Evolutionary conservation across 2,797 vertebrate genomes (phyloP).

Genomic region (Hyperoplus lanceolatus): DNA sequence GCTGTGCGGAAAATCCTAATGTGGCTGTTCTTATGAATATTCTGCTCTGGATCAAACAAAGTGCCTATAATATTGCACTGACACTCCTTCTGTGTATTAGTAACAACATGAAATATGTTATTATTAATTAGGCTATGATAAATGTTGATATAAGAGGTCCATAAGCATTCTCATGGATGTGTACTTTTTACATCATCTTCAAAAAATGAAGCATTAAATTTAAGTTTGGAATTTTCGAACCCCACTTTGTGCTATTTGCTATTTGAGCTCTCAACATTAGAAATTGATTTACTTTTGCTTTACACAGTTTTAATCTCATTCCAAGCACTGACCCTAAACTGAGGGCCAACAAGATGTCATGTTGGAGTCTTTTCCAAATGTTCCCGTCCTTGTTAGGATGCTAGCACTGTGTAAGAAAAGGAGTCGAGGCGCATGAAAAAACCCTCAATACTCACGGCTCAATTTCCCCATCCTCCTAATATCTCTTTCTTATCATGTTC

Average conservation of each 20-base stretch:
- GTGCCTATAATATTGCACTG: neutral
- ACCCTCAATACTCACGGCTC: constrained; percentile 15
- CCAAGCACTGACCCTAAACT: neutral
- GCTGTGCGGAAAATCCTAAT: neutral
- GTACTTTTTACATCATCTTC: neutral
- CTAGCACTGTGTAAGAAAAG: neutral
- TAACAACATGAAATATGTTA: neutral
- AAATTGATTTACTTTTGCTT: neutral
- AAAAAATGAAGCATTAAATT: neutral
- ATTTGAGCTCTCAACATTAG: neutral
- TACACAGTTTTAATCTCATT: neutral
- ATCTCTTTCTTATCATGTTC: constrained; percentile 58
- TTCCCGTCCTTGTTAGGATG: neutral
- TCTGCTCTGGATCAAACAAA: neutral
- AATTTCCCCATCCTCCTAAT: constrained; percentile 37
- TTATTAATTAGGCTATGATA: neutral
- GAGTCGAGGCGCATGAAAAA: neutral
- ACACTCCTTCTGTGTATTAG: neutral
- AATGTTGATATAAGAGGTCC: neutral
- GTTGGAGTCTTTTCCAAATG: neutral
- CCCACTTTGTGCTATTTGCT: neutral
- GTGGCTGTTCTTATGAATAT: constrained; percentile 2
- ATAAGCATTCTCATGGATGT: neutral
- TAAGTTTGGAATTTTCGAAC: neutral
- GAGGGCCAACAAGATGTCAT: neutral